Percentiles rank a stretch among this genome's conserved stretches.
Conservation (phyloP, 2,888 invertebrate genomes). For the Torymus aiolomorphi region DNA sequence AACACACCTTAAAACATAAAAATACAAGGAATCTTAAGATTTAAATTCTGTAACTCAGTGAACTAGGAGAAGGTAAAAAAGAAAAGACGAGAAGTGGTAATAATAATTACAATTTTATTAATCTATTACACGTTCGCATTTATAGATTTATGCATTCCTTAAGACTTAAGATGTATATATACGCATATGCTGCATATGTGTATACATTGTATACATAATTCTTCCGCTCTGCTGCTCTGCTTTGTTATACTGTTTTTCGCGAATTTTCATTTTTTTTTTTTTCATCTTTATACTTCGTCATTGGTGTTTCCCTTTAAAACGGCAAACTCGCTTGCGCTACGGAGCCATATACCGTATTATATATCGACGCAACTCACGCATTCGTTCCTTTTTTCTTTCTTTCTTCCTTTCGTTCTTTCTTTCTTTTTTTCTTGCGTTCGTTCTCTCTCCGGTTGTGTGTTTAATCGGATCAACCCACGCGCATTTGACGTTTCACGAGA, state of each 20-base stretch:
- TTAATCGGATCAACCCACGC: slow-evolving; percentile 19
- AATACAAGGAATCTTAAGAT: too few species aligned
- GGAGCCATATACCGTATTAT: slow-evolving; percentile 20
- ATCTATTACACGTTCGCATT: slow-evolving; percentile 70
- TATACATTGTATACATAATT: slow-evolving; percentile 69
- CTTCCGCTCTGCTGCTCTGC: not conserved
- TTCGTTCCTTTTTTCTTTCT: slow-evolving; percentile 1
- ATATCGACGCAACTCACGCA: slow-evolving; percentile 20
- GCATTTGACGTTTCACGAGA: not conserved
- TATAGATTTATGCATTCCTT: slow-evolving; percentile 66
- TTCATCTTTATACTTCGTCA: slow-evolving; percentile 57
- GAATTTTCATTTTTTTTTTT: slow-evolving; percentile 7
- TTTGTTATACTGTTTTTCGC: not conserved
- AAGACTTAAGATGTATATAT: slow-evolving; percentile 60
- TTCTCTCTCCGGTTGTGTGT: slow-evolving; percentile 2
- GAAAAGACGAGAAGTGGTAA: slow-evolving; percentile 54
- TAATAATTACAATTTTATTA: slow-evolving; percentile 68
- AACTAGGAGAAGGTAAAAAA: not conserved
- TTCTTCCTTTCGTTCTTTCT: too few species aligned
- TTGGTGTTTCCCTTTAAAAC: slow-evolving; percentile 60
- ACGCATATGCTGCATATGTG: slow-evolving; percentile 61
- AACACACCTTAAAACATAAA: too few species aligned
- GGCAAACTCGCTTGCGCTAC: slow-evolving; percentile 39
- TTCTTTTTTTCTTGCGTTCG: slow-evolving; percentile 11
- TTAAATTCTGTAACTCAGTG: too few species aligned